phyloP scores from a whole-genome alignment of 2,797 vertebrate genomes.

The Epinephelus awoara region DNA sequence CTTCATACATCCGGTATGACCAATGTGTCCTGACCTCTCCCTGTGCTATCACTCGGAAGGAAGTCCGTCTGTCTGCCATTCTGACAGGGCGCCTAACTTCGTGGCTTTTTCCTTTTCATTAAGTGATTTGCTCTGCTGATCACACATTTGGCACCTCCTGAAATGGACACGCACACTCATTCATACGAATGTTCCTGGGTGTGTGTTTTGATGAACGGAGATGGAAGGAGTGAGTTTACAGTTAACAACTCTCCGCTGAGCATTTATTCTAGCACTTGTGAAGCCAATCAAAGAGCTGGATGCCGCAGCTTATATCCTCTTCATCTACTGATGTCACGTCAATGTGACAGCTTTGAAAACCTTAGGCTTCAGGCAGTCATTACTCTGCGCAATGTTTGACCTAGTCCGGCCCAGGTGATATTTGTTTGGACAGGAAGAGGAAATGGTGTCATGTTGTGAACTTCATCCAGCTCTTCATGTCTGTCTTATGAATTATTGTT shows the following conservation, averaged over 20 bases:
- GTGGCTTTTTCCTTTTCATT: slow-evolving; percentile 78
- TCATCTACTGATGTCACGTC: slow-evolving; percentile 74
- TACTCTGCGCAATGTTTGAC: slow-evolving; percentile 52
- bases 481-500: slow-evolving; percentile 14
- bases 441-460: slow-evolving; percentile 50
- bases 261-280: slow-evolving; percentile 71
- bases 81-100: slow-evolving; percentile 60
- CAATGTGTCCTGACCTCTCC: slow-evolving; percentile 71
- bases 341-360: slow-evolving; percentile 75
- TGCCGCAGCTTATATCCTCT: slow-evolving; percentile 70
- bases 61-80: slow-evolving; percentile 63
- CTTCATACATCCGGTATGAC: slow-evolving; percentile 65
- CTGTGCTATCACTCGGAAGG: slow-evolving; percentile 59
- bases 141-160: slow-evolving; percentile 75
- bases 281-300: slow-evolving; percentile 60
- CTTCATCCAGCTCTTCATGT: slow-evolving; percentile 12
- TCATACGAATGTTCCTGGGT: slow-evolving; percentile 2
- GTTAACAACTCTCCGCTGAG: slow-evolving; percentile 78
- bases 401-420: slow-evolving; percentile 42
- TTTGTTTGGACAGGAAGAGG: slow-evolving; percentile 71
- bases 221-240: slow-evolving; percentile 74
- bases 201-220: slow-evolving; percentile 40
- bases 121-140: slow-evolving; percentile 79
- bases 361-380: slow-evolving; percentile 45
- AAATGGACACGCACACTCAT: slow-evolving; percentile 24